These are phyloP conservation scores for Bostrychus sinensis DNA, from an alignment of 2,113 vertebrate genomes.

Conservation along the genomic window DNA sequence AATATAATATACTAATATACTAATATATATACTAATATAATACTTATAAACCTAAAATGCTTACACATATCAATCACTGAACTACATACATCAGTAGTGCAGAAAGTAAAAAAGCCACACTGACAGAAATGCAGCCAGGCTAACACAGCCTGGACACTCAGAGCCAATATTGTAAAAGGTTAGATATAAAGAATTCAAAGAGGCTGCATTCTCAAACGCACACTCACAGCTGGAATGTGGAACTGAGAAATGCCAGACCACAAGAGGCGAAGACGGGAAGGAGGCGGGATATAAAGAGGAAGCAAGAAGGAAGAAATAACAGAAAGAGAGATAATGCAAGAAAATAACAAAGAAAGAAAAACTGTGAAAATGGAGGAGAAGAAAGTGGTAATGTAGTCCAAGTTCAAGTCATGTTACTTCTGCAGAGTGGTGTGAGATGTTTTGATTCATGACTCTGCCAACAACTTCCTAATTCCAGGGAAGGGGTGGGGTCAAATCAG, in stretches of 20 bases:
- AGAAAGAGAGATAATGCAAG: slow-evolving; percentile 27
- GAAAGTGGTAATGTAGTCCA: not conserved
- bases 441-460: slow-evolving; percentile 52
- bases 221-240: slow-evolving; percentile 63
- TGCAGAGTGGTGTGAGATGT: slow-evolving; percentile 48
- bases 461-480: slow-evolving; percentile 34
- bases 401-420: slow-evolving; percentile 38
- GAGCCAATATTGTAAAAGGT: slow-evolving; percentile 22
- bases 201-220: slow-evolving; percentile 20
- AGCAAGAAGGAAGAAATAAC: slow-evolving; percentile 33
- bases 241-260: slow-evolving; percentile 70
- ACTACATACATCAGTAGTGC: slow-evolving; percentile 22
- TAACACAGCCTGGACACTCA: slow-evolving; percentile 14
- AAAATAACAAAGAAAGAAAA: slow-evolving; percentile 32
- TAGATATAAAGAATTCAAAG: slow-evolving; percentile 33
- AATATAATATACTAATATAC: too few species aligned
- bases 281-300: slow-evolving; percentile 25
- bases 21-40: too few species aligned
- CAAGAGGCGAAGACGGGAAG: slow-evolving; percentile 8
- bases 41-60: too few species aligned
- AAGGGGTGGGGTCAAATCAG: not conserved
- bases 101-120: not conserved
- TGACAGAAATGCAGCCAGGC: slow-evolving; percentile 27
- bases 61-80: slow-evolving; percentile 15
- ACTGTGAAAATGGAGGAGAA: not conserved